These are phyloP conservation scores for Gnathonemus echidnorhynchus DNA, from an alignment of 2,113 vertebrate genomes.

Conservation along the genomic window DNA sequence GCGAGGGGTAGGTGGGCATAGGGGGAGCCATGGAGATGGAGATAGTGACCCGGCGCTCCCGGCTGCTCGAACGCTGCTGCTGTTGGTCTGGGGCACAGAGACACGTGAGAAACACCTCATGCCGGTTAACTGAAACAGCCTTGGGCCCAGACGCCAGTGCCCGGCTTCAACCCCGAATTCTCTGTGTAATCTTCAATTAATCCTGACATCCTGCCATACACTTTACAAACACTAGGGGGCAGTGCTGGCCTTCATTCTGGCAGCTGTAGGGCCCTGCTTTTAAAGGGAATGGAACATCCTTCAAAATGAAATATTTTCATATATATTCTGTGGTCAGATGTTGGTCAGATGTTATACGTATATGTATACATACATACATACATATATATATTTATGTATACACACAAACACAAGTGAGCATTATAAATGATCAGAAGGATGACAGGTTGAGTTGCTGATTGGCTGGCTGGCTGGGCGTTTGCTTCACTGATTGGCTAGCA, in stretches of 20 bases:
- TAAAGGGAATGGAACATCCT: not conserved
- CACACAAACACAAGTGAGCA: not conserved
- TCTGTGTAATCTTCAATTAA: not conserved
- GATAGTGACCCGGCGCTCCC: conserved; percentile 66
- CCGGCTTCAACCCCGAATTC: not conserved
- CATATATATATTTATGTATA: not conserved
- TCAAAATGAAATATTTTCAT: not conserved
- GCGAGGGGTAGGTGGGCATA: conserved; percentile 67
- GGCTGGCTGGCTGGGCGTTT: not conserved
- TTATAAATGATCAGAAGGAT: not conserved
- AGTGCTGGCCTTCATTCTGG: conserved; percentile 13
- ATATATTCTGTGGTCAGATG: not conserved
- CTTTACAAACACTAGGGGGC: conserved; percentile 42
- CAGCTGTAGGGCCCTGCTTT: not conserved
- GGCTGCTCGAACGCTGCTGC: conserved; percentile 64
- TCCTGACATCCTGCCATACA: not conserved
- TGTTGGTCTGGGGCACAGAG: conserved; percentile 51
- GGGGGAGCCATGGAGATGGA: conserved; percentile 67
- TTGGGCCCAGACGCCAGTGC: not conserved
- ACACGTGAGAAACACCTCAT: not conserved
- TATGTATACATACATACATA: not conserved
- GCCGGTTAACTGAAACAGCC: not conserved
- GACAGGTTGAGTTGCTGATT: not conserved
- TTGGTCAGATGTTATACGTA: not conserved
- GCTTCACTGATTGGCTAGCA: not conserved